Evolutionary conservation across 2,113 vertebrate species (phyloP), one percentile per base, ranked within the genome.

Genomic region (Solea solea): DNA sequence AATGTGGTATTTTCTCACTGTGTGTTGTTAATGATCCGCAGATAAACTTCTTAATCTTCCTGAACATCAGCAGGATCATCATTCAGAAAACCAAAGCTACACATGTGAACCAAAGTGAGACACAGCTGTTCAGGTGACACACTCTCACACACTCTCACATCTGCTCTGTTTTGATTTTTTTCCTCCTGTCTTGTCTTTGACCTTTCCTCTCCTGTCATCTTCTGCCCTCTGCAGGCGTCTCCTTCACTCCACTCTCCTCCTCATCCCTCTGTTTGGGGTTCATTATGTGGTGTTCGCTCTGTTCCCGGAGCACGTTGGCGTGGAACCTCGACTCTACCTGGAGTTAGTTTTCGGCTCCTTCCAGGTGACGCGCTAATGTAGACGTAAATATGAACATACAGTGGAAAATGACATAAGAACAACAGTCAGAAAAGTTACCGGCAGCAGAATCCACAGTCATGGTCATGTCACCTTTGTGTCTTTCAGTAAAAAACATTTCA

Each of bases 281-380:
- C 95, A 95, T 86, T 95, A 95, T 78, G 90, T 94, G 0, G 89
- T 96, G 14, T 96, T 97, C 21, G 95, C 94, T 63, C 94, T 96
- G 82, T 94, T 95, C 64, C 95, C 95, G 0, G 95, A 95, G 76
- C 93, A 95, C 0, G 92, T 95, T 80, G 94, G 94, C 61, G 89
- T 91, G 10, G 52, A 93, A 72, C 94, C 95, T 58, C 92, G 95
- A 21, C 92, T 96, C 2, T 93, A 94, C 69, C 94, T 96, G 73
- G 95, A 96, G 51, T 64, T 96, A 79, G 94, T 95, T 63, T 91
- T 95, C 2, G 45, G 45, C 8, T 13, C 45, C 45, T 13, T 48
- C 14, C 95, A 95, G 95, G 95, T 96, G 67, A 52, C 44, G 1
- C 16, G 0, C n/a, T 5, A 34, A 34, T 2, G 28, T 34, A 34